Evolutionary conservation across 2,888 invertebrate species (phyloP), one percentile per base, ranked within the genome.

Genomic region (Ischnus inquisitorius): DNA sequence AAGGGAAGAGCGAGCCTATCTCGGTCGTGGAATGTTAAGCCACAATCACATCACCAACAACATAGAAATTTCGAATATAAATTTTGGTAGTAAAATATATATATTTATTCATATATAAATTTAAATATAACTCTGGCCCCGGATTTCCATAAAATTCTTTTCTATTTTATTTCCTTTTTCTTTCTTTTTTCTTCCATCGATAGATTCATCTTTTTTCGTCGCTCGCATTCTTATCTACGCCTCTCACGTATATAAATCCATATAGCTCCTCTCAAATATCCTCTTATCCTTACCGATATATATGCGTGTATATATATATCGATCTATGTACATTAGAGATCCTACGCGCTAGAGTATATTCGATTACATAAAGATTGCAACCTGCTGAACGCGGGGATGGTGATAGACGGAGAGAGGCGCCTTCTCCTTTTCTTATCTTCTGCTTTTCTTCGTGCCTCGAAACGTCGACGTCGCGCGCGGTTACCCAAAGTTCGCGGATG

Each of bases 1-100:
- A 76, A 69, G 34, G 69, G 68, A 48, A 43, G 60, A 54, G 54
- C 76, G 74, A 83, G 81, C 80, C 51, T 64, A 51, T 43, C 86
- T 88, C 88, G 88, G 89, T 90, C 90, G 92, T 92, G 92, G 93
- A 93, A 93, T 93, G 92, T 93, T 34, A 91, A 92, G 90, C 92
- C 92, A 92, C 92, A 91, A 90, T 90, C 90, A 89, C 89, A 90
- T 88, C 89, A 89, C 89, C 90, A 92, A 92, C 91, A 90, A 92
- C 90, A 89, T 92, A 92, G 90, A 93, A 93, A 93, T 93, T 93
- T 93, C 89, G 91, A 92, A 91, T 93, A 93, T 93, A 93, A 93
- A 93, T 93, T 93, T 93, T 92, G 91, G 91, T 93, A 92, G 89
- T 93, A 92, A 93, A 93, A 92, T 91, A 93, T 92, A 92, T 92